phyloP scores from a whole-genome alignment of 2,113 vertebrate species.

The Podilymbus podiceps region DNA sequence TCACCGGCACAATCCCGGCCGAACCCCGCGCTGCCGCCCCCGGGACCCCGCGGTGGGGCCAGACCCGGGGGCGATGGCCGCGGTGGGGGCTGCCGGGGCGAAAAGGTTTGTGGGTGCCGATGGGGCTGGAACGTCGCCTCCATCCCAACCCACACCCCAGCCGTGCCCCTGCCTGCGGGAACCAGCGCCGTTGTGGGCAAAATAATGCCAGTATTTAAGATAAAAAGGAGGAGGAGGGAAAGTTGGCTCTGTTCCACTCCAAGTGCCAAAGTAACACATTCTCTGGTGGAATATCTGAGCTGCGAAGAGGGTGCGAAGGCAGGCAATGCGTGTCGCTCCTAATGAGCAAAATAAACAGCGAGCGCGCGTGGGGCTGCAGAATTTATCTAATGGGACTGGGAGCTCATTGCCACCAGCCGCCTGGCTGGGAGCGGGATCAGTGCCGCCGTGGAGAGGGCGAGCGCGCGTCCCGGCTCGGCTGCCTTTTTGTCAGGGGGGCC shows the following conservation, averaged over 20 bases:
- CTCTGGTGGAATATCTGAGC: not conserved
- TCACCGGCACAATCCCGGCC: fast-evolving
- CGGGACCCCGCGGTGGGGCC: fast-evolving
- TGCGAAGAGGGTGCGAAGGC: not conserved
- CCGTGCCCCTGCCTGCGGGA: fast-evolving
- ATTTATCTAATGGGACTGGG: not conserved
- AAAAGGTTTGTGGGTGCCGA: not conserved
- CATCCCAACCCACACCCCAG: fast-evolving
- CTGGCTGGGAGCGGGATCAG: too few relatives aligned
- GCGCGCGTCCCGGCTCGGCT: not conserved
- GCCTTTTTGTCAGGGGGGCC: not conserved
- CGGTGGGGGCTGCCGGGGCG: fast-evolving
- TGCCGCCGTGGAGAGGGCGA: too few relatives aligned
- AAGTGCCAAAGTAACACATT: not conserved
- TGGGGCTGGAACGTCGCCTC: not conserved
- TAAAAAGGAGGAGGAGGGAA: fast-evolving
- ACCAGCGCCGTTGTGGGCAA: fast-evolving
- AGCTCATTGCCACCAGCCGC: fast-evolving
- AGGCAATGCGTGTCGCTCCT: fast-evolving
- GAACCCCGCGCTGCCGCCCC: not conserved
- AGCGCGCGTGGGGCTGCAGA: fast-evolving
- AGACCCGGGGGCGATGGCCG: fast-evolving
- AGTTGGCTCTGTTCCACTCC: fast-evolving
- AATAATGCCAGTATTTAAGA: fast-evolving
- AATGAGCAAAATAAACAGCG: fast-evolving